phyloP scores from a whole-genome alignment of 1,140 invertebrate species.

The Cylas formicarius region DNA sequence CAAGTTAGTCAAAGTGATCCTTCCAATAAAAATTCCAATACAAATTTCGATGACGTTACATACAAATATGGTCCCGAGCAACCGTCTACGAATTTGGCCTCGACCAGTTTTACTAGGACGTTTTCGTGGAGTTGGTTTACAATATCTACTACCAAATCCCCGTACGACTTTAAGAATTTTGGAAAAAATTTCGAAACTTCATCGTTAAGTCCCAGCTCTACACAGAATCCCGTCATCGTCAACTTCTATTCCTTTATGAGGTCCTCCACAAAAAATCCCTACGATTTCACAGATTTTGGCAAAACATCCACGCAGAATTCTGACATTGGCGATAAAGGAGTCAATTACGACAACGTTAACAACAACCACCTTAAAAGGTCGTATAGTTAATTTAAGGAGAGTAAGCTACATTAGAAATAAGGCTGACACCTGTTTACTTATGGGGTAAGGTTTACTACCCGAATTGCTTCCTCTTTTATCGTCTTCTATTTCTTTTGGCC shows the following conservation, averaged over 20 bases:
- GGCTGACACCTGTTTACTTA: too few relatives aligned
- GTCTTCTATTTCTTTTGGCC: too few relatives aligned
- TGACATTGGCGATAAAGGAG: slow-evolving; percentile 10
- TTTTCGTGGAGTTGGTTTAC: slow-evolving; percentile 14
- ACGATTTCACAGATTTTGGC: slow-evolving; percentile 43
- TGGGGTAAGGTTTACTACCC: too few relatives aligned
- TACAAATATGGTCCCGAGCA: too few relatives aligned
- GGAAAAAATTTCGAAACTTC: slow-evolving; percentile 14
- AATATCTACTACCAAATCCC: slow-evolving; percentile 39
- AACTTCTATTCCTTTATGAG: slow-evolving; percentile 34
- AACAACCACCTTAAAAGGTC: slow-evolving; percentile 44
- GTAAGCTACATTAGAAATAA: slow-evolving; percentile 15
- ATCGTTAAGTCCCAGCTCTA: slow-evolving; percentile 12
- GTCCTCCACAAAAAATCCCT: slow-evolving; percentile 41
- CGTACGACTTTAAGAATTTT: slow-evolving; percentile 50
- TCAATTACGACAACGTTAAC: slow-evolving; percentile 36
- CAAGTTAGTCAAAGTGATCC: too few relatives aligned
- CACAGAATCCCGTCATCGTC: slow-evolving; percentile 28
- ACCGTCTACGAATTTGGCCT: too few relatives aligned
- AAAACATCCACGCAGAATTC: slow-evolving; percentile 29
- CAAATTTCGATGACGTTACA: too few relatives aligned
- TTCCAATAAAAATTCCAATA: too few relatives aligned
- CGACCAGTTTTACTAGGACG: slow-evolving; percentile 9
- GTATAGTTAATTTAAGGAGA: slow-evolving; percentile 39
- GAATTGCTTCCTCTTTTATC: too few relatives aligned